Conservation (phyloP, 2,888 invertebrate genomes). For the Melieria omissa region DNA sequence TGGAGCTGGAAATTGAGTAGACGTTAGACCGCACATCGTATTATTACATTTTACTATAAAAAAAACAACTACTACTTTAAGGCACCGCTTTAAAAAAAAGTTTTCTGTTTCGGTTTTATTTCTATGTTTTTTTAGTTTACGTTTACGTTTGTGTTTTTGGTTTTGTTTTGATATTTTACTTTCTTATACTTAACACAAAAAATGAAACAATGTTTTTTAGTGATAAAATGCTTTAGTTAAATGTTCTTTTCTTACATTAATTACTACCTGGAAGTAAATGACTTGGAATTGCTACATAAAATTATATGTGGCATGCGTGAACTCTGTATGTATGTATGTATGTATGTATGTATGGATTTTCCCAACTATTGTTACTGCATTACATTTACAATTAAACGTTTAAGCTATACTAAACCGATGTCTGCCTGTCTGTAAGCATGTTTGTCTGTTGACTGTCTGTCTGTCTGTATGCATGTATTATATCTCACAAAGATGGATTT, state of each 20-base stretch:
- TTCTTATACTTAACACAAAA: slow-evolving; percentile 1
- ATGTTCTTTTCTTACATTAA: slow-evolving; percentile 18
- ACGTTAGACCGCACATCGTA: not conserved
- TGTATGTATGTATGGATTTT: not conserved
- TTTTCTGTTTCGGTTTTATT: not conserved
- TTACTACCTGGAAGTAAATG: not conserved
- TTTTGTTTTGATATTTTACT: not conserved
- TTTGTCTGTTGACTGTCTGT: not conserved
- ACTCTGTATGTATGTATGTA: not conserved
- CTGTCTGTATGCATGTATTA: slow-evolving; percentile 27
- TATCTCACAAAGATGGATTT: no score
- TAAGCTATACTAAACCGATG: not conserved
- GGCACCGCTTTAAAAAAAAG: slow-evolving; percentile 19
- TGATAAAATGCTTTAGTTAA: slow-evolving; percentile 34
- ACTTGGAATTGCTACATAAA: not conserved
- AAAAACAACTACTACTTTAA: slow-evolving; percentile 18
- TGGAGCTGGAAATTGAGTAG: not conserved
- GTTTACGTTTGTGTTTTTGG: not conserved
- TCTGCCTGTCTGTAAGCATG: not conserved
- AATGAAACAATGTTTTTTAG: slow-evolving; percentile 11
- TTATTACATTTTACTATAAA: not conserved
- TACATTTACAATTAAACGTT: no score
- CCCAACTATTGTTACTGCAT: not conserved
- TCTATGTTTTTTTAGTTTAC: not conserved
- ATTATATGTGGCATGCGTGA: slow-evolving; percentile 1